Evolutionary conservation across 2,888 invertebrate genomes (phyloP), one percentile per base, ranked within the genome.

Genomic region (Lagria hirta): DNA sequence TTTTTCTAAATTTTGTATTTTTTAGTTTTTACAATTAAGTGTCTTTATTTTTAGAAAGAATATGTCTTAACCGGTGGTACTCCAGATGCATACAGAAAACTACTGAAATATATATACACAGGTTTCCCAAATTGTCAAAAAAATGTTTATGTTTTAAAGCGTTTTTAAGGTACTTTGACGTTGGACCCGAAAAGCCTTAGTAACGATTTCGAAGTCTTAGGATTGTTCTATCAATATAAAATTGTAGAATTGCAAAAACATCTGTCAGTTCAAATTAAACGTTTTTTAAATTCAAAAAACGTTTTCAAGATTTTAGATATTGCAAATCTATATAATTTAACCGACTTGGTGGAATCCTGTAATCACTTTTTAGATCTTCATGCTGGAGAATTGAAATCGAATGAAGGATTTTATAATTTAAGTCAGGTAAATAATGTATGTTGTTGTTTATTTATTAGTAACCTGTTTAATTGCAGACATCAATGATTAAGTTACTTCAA

Each of bases 71-170:
- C 3, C 4, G 8, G 10, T 8, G 13, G 10, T 16, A 17, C 29
- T 3, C 16, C 29, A 5, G 29, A 7, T 1, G n/a, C 16, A 4
- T 29, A 17, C 7, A 4, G 8, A 15, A 16, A 16, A 8, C 2
- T 29, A 12, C 29, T 29, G n/a, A 29, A 29, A 16, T 29, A 12
- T 13, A 10, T 29, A 16, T 29, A 29, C 29, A 29, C 29, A 16
- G 29, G 29, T 29, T 22, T 16, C 3, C 8, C 14, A 16, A 7
- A 16, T 15, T 12, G 26, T 8, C 18, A n/a, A 8, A 22, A 17
- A 10, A 16, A 2, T 29, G 16, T 8, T 5, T 8, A 8, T 2
- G 3, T 2, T n/a, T n/a, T n/a, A 3, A 2, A n/a, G 10, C 16
- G 5, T n/a, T 7, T 29, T 29, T 15, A 10, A 29, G 29, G 29